Base-by-base conservation (phyloP, 2,113 vertebrate genomes). In the Sinocyclocheilus anshuiensis region DNA sequence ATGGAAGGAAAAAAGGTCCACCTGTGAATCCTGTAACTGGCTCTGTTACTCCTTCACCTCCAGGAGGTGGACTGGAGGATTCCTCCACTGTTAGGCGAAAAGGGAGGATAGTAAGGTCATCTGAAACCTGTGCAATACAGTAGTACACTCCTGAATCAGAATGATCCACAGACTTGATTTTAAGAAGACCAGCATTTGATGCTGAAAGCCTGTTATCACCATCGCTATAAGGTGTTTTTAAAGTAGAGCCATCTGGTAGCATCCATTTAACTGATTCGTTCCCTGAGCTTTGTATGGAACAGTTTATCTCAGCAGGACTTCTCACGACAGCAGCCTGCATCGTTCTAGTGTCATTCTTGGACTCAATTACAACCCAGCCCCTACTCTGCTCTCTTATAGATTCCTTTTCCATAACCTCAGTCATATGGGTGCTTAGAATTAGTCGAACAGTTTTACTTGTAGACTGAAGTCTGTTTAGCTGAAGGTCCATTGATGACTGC, bases 361-460 rank as follows among this genome's bases (percentile, higher is more conserved):
- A 92, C 81, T 96, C 93, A 2, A 97, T 96, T 93, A 96, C 93
- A 4, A 98, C 96, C 98, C 98, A 99, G 9, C 89, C 86, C 82
- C 83, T 92, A 57, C 50, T 93, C 20, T 94, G 91, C 16, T 77
- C 87, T 2, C 67, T 81, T 0, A 81, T 77, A 0, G 91, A 89
- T 74, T 95, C 92, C 0, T 83, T 65, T 1, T 87, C 84, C 81
- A 96, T 15, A 0, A 84, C 91, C 69, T 95, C 89, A 0, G 94
- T 92, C 22, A 95, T 80, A 0, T 84, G 87, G 0, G 94, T 92
- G 10, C 87, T 92, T 59, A 97, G 93, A 45, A 92, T 92, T 0
- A 99, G 82, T 2, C 94, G 89, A 0, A 97, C 96, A 29, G 42
- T 92, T 0, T 90, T 92, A n/a, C 94, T 95, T 0, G 96, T 96